Evolutionary conservation across 2,888 invertebrate genomes (phyloP).

Genomic region (Aphidius colemani): DNA sequence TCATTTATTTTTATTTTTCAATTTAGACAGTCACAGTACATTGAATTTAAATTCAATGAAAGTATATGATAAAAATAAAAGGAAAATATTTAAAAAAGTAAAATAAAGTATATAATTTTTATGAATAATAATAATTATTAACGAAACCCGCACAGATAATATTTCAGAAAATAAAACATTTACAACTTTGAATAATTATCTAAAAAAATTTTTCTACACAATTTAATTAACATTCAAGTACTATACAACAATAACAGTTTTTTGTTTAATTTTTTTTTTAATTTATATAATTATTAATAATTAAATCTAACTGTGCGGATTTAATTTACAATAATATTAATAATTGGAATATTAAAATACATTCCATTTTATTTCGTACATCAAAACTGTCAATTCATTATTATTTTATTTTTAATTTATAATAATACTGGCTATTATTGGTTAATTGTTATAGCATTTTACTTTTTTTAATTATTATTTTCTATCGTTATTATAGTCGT

Average conservation of each 20-base stretch:
- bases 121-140: too few species aligned
- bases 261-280: conserved; percentile 23
- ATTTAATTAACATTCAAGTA: conserved; percentile 33
- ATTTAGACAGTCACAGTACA: too few species aligned
- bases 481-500: conserved; percentile 27
- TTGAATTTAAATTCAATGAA: background rate
- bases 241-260: conserved; percentile 37
- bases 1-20: too few species aligned
- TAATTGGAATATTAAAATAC: conserved; percentile 12
- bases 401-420: conserved; percentile 37
- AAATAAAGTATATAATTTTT: too few species aligned
- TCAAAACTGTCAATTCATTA: conserved; percentile 17
- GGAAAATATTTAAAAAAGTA: background rate
- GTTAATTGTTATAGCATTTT: conserved; percentile 39
- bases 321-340: conserved; percentile 37
- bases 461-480: conserved; percentile 21
- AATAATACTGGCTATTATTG: conserved; percentile 56
- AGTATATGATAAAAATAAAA: background rate
- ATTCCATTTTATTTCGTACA: conserved; percentile 14
- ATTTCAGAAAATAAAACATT: background rate
- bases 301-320: conserved; percentile 45
- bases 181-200: conserved; percentile 12
- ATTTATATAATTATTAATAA: conserved; percentile 18
- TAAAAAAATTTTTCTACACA: conserved; percentile 13
- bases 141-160: conserved; percentile 18